Percentiles rank a stretch among this genome's conserved stretches.
Conservation (phyloP, 2,113 vertebrate species). For the Argyrosomus japonicus region DNA sequence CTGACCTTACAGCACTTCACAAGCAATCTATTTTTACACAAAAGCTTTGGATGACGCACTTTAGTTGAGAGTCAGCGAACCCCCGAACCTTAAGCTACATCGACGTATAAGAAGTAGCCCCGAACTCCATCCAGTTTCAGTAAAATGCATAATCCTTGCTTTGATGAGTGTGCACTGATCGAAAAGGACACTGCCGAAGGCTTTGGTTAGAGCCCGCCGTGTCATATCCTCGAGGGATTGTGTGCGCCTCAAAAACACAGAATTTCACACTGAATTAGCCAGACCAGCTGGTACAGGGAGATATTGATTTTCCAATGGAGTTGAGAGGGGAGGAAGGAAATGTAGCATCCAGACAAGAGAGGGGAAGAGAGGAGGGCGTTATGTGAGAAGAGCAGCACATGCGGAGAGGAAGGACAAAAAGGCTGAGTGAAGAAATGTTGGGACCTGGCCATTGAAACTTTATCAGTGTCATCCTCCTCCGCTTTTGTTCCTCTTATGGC, state of each 20-base stretch:
- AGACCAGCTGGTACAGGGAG: conserved; percentile 79
- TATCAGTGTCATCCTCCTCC: conserved; percentile 38
- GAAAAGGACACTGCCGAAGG: conserved; percentile 62
- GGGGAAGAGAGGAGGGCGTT: conserved; percentile 28
- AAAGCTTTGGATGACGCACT: conserved; percentile 8
- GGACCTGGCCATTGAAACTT: conserved; percentile 40
- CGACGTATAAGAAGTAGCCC: conserved; percentile 8
- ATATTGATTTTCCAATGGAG: conserved; percentile 79
- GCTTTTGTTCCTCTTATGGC: conserved; percentile 26
- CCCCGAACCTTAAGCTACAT: not conserved
- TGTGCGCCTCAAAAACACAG: conserved; percentile 70
- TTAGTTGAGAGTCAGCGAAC: not conserved
- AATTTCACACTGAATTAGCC: conserved; percentile 82
- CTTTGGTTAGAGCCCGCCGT: conserved; percentile 52
- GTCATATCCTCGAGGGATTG: conserved; percentile 71
- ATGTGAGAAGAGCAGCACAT: conserved; percentile 54
- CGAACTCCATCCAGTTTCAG: conserved; percentile 21
- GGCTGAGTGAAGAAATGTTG: conserved; percentile 45
- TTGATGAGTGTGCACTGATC: conserved; percentile 65
- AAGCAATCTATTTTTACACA: conserved; percentile 1
- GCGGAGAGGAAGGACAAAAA: conserved; percentile 47
- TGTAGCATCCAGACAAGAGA: conserved; percentile 52
- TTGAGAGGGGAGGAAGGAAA: conserved; percentile 64
- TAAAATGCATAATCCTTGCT: conserved; percentile 64
- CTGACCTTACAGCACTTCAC: not conserved